These are phyloP conservation scores for Tragelaphus imberbis DNA, from an alignment of 2,113 vertebrate genomes.

Conservation along the genomic window DNA sequence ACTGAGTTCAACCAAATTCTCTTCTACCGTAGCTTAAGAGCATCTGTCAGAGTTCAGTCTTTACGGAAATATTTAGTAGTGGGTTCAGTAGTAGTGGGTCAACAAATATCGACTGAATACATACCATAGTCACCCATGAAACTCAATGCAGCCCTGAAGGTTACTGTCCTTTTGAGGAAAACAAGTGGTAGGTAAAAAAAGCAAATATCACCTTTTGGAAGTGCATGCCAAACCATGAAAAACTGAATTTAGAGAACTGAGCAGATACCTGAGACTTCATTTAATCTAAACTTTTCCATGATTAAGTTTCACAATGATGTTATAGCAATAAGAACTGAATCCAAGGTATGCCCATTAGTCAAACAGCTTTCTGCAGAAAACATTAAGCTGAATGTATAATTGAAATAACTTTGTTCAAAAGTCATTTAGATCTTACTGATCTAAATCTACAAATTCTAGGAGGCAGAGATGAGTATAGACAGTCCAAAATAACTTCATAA, in stretches of 20 bases:
- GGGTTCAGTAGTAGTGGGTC: background rate
- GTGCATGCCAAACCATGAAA: background rate
- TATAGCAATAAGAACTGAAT: background rate
- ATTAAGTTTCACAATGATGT: background rate
- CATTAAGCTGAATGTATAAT: background rate
- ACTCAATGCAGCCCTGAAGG: background rate
- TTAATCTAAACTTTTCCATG: background rate
- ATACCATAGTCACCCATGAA: background rate
- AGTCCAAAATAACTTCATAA: background rate
- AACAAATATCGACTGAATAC: background rate
- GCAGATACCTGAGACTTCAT: background rate
- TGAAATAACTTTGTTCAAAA: conserved; percentile 14
- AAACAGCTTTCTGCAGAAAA: background rate
- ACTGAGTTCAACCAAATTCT: background rate
- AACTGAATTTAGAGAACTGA: background rate
- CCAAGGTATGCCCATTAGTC: background rate
- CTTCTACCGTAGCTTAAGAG: background rate
- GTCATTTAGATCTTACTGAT: background rate
- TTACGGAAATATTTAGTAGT: background rate
- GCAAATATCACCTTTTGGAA: background rate
- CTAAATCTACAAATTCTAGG: background rate
- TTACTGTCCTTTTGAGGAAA: conserved; percentile 2
- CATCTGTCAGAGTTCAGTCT: background rate
- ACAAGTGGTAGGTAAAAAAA: background rate
- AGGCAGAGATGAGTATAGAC: background rate